A percentile compares a stretch with the other conserved stretches of the same genome.
phyloP scores from a whole-genome alignment of 2,888 invertebrate genomes.

The Dynastes maya region DNA sequence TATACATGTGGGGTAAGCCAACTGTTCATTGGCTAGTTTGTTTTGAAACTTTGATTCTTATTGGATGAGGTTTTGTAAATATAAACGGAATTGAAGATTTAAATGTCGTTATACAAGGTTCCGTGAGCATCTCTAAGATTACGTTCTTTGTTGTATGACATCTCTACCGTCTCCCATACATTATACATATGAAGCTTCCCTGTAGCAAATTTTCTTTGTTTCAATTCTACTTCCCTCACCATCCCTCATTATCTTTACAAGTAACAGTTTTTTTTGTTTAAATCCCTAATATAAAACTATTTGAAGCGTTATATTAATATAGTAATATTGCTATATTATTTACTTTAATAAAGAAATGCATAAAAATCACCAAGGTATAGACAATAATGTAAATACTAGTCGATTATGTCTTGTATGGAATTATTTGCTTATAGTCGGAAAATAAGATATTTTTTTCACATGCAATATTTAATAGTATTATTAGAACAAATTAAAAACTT shows the following conservation, averaged over 20 bases:
- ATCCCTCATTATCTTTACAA: neutral
- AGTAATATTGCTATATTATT: too few relatives aligned
- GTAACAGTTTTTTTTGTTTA: neutral
- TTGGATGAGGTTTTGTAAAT: conserved; percentile 31
- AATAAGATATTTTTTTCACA: too few relatives aligned
- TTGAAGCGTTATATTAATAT: too few relatives aligned
- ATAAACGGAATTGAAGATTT: conserved; percentile 39
- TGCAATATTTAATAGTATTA: too few relatives aligned
- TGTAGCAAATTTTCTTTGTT: conserved; percentile 5
- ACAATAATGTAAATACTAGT: too few relatives aligned
- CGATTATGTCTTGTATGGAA: too few relatives aligned
- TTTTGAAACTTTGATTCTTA: conserved; percentile 42
- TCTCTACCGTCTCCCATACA: neutral
- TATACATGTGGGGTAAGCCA: conserved; percentile 48
- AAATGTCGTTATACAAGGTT: conserved; percentile 27
- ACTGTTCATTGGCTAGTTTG: conserved; percentile 51
- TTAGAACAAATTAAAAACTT: too few relatives aligned
- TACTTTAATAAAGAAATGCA: too few relatives aligned
- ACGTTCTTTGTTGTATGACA: conserved; percentile 23
- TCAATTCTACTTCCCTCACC: conserved; percentile 5
- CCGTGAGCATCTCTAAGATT: conserved; percentile 8
- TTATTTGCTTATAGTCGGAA: too few relatives aligned
- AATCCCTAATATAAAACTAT: too few relatives aligned
- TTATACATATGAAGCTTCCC: neutral
- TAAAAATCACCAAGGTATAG: too few relatives aligned